Evolutionary conservation across 1,140 invertebrate genomes (phyloP), one percentile per base, ranked within the genome.

Genomic region (Octopus sinensis): DNA sequence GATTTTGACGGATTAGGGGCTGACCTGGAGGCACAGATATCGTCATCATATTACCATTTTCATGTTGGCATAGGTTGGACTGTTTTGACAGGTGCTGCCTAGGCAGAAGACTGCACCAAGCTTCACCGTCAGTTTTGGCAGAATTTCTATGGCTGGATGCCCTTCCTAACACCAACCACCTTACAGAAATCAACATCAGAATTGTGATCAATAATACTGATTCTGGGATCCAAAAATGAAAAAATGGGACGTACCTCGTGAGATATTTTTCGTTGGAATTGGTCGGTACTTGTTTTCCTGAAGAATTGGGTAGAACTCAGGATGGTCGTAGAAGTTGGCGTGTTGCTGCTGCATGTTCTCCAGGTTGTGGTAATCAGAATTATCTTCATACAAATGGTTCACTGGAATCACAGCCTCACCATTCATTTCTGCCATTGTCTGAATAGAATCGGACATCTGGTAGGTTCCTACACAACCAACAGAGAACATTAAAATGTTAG

Each of bases 281-380:
- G 85, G 87, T 76, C 88, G 86, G 81, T 87, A 91, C 83, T 91
- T 91, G 73, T 88, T 86, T 79, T 91, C 91, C 30, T 86, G 88
- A 56, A 89, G 87, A 79, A 89, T 89, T 30, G 87, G 91, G 86
- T 96, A 96, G 86, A 95, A 95, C 86, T 96, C 95, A 75, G 94
- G 94, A 85, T 86, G 87, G 80, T 95, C 95, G 43, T 87, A 89
- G 84, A 89, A 91, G 82, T 81, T 84, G 76, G 86, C 83, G 51
- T 84, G 84, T 17, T 73, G 68, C 52, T 83, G 79, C 81, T 85
- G 86, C 7, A 85, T 79, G 77, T 82, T 85, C 71, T 94, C 92
- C 52, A 94, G 86, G 82, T 93, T 93, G 84, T 95, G 95, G 88
- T 95, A 95, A 76, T 96, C 95, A 79, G 93, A 90, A 7, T 92